These are phyloP conservation scores for Aelia acuminata DNA, from an alignment of 2,888 invertebrate species.

Conservation along the genomic window DNA sequence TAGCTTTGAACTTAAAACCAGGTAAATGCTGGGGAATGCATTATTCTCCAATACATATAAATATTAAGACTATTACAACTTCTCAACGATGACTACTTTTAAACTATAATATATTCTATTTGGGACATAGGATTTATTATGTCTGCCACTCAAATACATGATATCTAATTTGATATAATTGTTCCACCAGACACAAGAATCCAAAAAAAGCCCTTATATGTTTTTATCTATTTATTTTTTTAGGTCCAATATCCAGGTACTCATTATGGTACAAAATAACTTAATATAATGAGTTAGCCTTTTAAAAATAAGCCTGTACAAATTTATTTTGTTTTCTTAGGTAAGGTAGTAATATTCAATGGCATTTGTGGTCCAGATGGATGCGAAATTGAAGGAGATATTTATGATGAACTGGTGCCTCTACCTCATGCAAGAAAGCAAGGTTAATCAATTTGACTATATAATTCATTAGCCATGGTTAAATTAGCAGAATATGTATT, in stretches of 20 bases:
- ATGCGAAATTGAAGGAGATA: constrained; percentile 56
- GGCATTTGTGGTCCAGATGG: constrained; percentile 60
- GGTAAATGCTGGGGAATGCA: neutral
- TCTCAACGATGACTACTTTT: too few species aligned
- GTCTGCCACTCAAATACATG: neutral
- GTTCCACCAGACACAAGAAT: neutral
- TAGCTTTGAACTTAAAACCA: too few species aligned
- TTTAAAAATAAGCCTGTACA: neutral
- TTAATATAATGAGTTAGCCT: neutral
- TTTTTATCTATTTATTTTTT: neutral
- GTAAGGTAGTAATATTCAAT: constrained; percentile 52
- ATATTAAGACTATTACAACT: neutral
- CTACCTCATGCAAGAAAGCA: neutral
- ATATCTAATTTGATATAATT: neutral
- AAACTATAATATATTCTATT: neutral
- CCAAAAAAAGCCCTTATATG: neutral
- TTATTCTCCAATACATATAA: neutral
- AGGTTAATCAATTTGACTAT: neutral
- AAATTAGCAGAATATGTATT: neutral
- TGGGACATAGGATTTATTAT: neutral
- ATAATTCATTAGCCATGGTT: neutral
- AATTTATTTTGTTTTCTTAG: constrained; percentile 40
- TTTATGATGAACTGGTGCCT: constrained; percentile 57
- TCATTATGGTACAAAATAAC: neutral
- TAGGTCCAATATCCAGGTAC: neutral